Evolutionary conservation across 2,888 invertebrate genomes (phyloP).

Genomic region (Steinernema carpocapsae): DNA sequence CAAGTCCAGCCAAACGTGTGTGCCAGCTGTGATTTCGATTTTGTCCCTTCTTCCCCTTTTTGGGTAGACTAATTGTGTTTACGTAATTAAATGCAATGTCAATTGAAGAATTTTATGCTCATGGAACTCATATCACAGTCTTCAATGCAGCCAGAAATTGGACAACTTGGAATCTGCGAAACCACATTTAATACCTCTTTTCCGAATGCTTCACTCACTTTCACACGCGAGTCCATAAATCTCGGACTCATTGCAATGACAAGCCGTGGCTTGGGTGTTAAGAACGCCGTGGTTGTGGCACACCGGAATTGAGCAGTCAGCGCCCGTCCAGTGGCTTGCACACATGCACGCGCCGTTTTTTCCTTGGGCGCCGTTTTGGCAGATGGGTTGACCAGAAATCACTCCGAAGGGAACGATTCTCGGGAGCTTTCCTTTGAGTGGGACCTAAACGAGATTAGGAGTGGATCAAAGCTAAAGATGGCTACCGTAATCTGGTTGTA

Average conservation of each 20-base stretch:
- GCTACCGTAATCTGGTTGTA: background rate
- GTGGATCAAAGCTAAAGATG: background rate
- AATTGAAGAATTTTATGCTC: too few relatives aligned
- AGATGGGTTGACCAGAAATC: background rate
- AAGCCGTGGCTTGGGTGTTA: background rate
- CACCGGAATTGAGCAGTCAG: background rate
- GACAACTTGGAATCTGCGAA: too few relatives aligned
- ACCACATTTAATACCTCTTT: too few relatives aligned
- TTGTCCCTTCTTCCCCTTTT: too few relatives aligned
- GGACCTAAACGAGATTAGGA: background rate
- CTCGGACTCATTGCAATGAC: conserved; percentile 3
- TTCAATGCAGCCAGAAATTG: too few relatives aligned
- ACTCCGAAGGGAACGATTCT: background rate
- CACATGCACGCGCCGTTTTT: background rate
- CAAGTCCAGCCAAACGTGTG: too few relatives aligned
- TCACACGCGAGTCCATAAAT: too few relatives aligned
- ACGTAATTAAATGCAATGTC: too few relatives aligned
- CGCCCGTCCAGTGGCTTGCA: background rate
- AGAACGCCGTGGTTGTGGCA: conserved; percentile 3
- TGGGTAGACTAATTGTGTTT: too few relatives aligned
- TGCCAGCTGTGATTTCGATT: too few relatives aligned
- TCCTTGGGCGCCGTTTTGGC: background rate
- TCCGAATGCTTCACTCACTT: too few relatives aligned
- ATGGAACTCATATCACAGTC: too few relatives aligned
- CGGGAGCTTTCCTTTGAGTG: background rate